Conservation (phyloP, 2,888 invertebrate species). For the Drosophila peninsularis region DNA sequence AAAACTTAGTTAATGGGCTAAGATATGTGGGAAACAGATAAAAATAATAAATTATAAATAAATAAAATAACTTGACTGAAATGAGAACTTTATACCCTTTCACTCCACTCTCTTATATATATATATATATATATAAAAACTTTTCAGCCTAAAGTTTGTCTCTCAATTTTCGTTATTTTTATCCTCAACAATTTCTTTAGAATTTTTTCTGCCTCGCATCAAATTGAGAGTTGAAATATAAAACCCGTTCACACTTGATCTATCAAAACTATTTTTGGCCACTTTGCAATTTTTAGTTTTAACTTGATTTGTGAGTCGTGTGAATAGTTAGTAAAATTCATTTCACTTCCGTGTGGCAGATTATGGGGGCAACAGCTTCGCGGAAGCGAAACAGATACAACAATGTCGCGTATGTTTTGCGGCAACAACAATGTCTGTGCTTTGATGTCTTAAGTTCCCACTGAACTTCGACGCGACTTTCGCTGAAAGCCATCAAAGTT, state of each 20-base stretch:
- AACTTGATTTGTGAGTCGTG: background rate
- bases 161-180: background rate
- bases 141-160: background rate
- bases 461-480: slow-evolving; percentile 17
- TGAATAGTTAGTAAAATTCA: slow-evolving; percentile 13
- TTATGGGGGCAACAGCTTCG: background rate
- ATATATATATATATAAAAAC: background rate
- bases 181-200: too few relatives aligned
- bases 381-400: slow-evolving; percentile 13
- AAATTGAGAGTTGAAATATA: background rate
- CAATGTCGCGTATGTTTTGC: slow-evolving; percentile 24
- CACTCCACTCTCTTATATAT: background rate
- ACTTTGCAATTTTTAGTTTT: background rate
- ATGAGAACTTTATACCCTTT: background rate
- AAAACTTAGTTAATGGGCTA: background rate
- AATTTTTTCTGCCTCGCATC: background rate
- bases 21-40: background rate
- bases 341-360: slow-evolving; percentile 1
- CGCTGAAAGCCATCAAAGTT: slow-evolving; percentile 74
- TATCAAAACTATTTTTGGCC: background rate
- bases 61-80: background rate
- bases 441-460: slow-evolving; percentile 61
- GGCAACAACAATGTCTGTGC: slow-evolving; percentile 50
- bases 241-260: background rate
- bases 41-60: background rate